These are phyloP conservation scores for Perizoma flavofasciatum DNA, from an alignment of 2,888 invertebrate genomes.

Conservation along the genomic window DNA sequence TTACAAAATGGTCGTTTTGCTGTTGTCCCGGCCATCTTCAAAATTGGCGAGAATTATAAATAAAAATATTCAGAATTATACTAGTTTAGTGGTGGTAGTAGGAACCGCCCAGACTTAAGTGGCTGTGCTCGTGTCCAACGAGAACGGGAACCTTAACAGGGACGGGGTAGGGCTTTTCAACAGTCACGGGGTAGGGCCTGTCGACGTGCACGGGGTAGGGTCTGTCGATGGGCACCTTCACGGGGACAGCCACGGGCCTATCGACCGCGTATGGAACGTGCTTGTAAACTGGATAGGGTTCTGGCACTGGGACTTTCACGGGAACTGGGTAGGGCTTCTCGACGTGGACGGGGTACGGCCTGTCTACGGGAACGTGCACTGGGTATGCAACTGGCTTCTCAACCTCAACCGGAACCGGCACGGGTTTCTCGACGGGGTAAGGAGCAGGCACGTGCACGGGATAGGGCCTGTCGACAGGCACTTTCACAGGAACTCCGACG, in stretches of 20 bases:
- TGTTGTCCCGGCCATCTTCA: slow-evolving; percentile 73
- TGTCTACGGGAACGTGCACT: slow-evolving; percentile 86
- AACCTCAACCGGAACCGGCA: slow-evolving; percentile 85
- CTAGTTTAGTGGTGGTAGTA: slow-evolving; percentile 73
- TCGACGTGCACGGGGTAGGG: slow-evolving; percentile 85
- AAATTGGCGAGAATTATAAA: slow-evolving; percentile 66
- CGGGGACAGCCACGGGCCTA: slow-evolving; percentile 86
- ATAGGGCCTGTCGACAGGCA: slow-evolving; percentile 87
- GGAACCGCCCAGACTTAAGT: slow-evolving; percentile 53
- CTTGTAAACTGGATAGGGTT: slow-evolving; percentile 86
- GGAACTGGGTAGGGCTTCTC: slow-evolving; percentile 80
- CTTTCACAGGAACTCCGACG: slow-evolving; percentile 87
- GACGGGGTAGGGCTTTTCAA: slow-evolving; percentile 84
- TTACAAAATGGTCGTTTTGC: slow-evolving; percentile 70
- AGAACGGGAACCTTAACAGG: slow-evolving; percentile 81
- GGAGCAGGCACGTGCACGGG: slow-evolving; percentile 86
- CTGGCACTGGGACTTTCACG: slow-evolving; percentile 84
- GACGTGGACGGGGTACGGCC: slow-evolving; percentile 83
- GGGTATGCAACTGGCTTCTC: slow-evolving; percentile 86
- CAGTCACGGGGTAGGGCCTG: slow-evolving; percentile 71
- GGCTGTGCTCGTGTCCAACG: slow-evolving; percentile 56
- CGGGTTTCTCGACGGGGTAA: slow-evolving; percentile 85
- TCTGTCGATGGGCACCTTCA: slow-evolving; percentile 87
- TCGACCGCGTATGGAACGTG: slow-evolving; percentile 86
- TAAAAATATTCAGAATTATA: slow-evolving; percentile 61